Conservation (phyloP, 2,797 vertebrate genomes). For the Poeciliopsis turneri region DNA sequence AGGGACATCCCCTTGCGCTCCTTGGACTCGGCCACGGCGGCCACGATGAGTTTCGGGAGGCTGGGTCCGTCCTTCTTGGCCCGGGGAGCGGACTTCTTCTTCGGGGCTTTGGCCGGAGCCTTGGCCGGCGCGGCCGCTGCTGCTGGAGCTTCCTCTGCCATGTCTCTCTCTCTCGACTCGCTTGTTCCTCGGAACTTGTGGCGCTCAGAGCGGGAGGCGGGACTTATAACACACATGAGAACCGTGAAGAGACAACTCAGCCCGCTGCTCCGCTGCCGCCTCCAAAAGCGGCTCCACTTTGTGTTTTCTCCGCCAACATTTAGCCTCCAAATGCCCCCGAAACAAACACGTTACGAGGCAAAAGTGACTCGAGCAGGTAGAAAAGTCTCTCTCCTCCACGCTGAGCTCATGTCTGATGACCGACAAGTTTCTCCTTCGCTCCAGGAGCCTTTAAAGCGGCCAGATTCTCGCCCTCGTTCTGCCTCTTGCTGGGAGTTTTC, state of each 20-base stretch:
- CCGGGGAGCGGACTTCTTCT: neutral
- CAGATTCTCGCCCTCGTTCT: neutral
- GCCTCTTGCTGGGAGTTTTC: neutral
- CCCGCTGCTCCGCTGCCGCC: too few species aligned
- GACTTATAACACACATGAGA: too few species aligned
- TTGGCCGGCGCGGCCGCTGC: too few species aligned
- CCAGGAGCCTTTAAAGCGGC: neutral
- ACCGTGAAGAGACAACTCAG: too few species aligned
- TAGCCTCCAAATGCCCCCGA: neutral
- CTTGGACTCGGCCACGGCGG: neutral
- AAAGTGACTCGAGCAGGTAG: neutral
- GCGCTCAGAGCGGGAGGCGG: too few species aligned
- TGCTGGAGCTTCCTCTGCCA: too few species aligned
- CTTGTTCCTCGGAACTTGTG: too few species aligned
- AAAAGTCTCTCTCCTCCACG: neutral
- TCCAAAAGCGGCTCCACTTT: too few species aligned
- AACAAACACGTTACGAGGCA: neutral
- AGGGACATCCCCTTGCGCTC: neutral
- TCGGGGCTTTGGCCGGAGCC: neutral
- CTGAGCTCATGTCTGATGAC: neutral
- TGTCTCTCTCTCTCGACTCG: too few species aligned
- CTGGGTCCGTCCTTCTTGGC: neutral
- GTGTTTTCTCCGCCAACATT: too few species aligned
- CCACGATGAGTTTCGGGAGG: neutral
- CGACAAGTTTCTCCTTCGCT: neutral